Base-by-base conservation (phyloP, 2,888 invertebrate genomes). In the Ctenicera cuprea region DNA sequence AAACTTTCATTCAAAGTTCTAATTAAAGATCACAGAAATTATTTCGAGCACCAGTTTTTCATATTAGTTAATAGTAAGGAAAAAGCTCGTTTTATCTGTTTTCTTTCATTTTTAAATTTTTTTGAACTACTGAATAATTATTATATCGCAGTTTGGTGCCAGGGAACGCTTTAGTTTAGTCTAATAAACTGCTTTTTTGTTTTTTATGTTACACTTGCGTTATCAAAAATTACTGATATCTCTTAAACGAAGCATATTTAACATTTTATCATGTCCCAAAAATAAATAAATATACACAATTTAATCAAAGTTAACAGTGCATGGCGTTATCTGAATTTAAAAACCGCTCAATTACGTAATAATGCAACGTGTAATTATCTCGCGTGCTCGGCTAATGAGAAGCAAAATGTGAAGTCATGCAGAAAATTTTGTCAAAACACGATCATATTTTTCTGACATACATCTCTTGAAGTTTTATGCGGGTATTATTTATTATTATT, bases 401-500 rank as follows among this genome's bases (percentile, higher is more conserved):
- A n/a, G 43, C 43, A 20, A 18, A 62, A 43, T n/a, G 63, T 26
- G 45, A 22, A 65, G 20, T 20, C 65, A 48, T 50, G 50, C 48
- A 65, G 52, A 52, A 65, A 65, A 52, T 52, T 48, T 50, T 33
- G 52, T 50, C 65, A 37, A 52, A 65, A 65, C 65, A 63, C 3
- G 30, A 22, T 16, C 43, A 45, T 26, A 63, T 59, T 59, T 33
- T 59, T 38, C 59, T 38, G 20, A 3, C 16, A 22, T 41, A 30
- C 2, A 33, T 20, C 12, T 59, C 16, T 18, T 20, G 45, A 16
- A 30, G 30, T 62, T 43, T 22, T 45, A 62, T 26, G 62, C 5
- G 14, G 62, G 45, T 11, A 33, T 38, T 68, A 61, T 59, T 69
- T 69, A 61, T 69, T 57, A 26, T 69, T 69, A 57, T 41, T 67